Conservation (phyloP, 2,113 vertebrate species). For the Dicrurus megarhynchus region DNA sequence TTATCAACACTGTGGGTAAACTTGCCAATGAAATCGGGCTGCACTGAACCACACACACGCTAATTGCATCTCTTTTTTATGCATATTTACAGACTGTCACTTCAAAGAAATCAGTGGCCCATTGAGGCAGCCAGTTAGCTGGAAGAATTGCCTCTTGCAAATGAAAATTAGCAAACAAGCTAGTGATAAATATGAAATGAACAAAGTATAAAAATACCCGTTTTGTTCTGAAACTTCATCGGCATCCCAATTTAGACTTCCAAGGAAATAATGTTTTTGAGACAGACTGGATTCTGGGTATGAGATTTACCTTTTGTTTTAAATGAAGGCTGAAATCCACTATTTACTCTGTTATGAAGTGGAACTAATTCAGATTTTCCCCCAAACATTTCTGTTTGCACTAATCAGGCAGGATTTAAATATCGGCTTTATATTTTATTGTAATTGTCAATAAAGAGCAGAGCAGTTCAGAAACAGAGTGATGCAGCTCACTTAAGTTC, state of each 20-base stretch:
- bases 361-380: constrained; percentile 69
- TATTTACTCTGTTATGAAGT: constrained; percentile 56
- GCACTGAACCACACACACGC: constrained; percentile 93
- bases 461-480: background rate
- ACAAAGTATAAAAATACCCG: constrained; percentile 78
- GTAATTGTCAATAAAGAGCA: constrained; percentile 38
- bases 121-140: constrained; percentile 92
- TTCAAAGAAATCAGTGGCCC: constrained; percentile 98
- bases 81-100: constrained; percentile 99
- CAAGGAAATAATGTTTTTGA: constrained; percentile 68
- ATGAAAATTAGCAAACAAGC: constrained; percentile 99
- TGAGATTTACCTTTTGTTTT: constrained; percentile 74
- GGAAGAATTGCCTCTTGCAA: constrained; percentile 95
- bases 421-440: background rate
- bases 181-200: constrained; percentile 94
- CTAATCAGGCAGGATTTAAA: constrained; percentile 43
- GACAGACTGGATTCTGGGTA: constrained; percentile 66
- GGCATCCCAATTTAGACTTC: constrained; percentile 76
- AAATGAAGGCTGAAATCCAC: constrained; percentile 60
- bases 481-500: background rate
- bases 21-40: constrained; percentile 98
- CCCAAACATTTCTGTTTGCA: constrained; percentile 17
- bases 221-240: constrained; percentile 85
- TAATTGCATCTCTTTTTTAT: constrained; percentile 99
- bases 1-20: constrained; percentile 98